Evolutionary conservation across 2,113 vertebrate genomes (phyloP).

Genomic region (Anoura caudifer): DNA sequence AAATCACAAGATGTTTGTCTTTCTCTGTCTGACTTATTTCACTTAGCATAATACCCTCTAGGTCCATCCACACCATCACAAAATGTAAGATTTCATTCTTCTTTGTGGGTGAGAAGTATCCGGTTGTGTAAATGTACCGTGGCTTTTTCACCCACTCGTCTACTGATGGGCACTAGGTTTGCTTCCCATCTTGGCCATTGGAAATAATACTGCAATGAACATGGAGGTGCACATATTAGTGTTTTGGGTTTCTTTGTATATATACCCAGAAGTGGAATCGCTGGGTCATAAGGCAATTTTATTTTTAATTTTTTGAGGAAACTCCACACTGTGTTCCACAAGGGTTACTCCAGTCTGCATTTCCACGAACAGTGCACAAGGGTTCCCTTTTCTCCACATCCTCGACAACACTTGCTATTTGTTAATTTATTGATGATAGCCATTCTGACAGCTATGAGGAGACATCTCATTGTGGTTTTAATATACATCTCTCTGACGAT

Average conservation of each 20-base stretch:
- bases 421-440: background rate
- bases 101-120: background rate
- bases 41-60: background rate
- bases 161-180: background rate
- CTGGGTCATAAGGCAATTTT: background rate
- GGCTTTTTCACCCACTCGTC: background rate
- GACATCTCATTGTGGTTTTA: background rate
- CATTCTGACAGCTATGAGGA: background rate
- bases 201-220: background rate
- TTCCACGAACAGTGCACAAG: background rate
- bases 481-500: background rate
- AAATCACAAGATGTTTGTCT: background rate
- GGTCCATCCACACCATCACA: background rate
- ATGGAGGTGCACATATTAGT: background rate
- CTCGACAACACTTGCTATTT: background rate
- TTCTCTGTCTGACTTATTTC: background rate
- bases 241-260: background rate
- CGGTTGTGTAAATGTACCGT: background rate
- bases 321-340: background rate
- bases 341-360: background rate
- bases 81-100: background rate
- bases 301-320: background rate
- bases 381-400: background rate
- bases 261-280: background rate
- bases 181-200: no score